Base-by-base conservation (phyloP, 2,888 invertebrate species). In the Tridacna gigas region DNA sequence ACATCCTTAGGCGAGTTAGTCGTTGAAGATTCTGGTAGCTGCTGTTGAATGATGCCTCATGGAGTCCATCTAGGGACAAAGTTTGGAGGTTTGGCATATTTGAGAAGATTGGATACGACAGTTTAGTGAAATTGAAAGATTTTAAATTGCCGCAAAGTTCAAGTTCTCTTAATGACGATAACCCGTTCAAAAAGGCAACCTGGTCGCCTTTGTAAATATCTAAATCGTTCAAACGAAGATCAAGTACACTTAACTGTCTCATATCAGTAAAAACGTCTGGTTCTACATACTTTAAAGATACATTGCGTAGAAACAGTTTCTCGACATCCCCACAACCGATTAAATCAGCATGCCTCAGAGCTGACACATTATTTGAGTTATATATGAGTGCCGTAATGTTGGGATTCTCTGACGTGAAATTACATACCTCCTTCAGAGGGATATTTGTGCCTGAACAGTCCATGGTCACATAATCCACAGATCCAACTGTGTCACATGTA, bases 21-120 rank as follows among this genome's bases (percentile, higher is more conserved):
- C 12, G 1, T 61, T n/a, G 28, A 13, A 78, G 18, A 11, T n/a
- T 51, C 20, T 56, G 20, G 48, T n/a, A 69, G 20, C 18, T 60
- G 2, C 18, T 9, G 25, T 12, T 25, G 56, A 67, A 37, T 37
- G 37, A 37, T 22, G 45, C 37, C 5, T 67, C 28, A n/a, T 22
- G 13, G 25, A 77, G 28, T 18, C 77, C 77, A 37, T 77, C 77
- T n/a, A 77, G 65, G 37, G n/a, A 77, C 56, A 77, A 48, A 1
- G 37, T 37, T 37, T 67, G 37, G 15, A 67, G 67, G 2, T 37
- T 26, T 18, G 67, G 45, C 13, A 28, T 13, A 28, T 67, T 37
- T 12, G 28, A 3, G 15, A 67, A n/a, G 13, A 20, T 37, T 15
- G 67, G 67, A 37, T 67, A 67, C 37, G 37, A 37, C 13, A 18